Conservation (phyloP, 2,888 invertebrate species). For the Hedya salicella region DNA sequence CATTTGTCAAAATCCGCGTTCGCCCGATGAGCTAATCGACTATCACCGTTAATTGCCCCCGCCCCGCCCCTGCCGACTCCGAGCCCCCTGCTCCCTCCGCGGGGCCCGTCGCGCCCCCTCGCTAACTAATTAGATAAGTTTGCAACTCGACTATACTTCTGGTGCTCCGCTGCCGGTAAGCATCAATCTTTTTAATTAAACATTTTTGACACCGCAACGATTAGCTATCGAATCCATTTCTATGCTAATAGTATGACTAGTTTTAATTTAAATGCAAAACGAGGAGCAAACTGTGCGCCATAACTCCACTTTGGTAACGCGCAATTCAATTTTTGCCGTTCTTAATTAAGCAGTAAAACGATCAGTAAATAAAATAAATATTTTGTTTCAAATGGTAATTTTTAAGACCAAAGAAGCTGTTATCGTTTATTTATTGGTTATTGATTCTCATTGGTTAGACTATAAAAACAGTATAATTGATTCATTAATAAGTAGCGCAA, state of each 20-base stretch:
- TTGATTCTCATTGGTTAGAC: conserved; percentile 35
- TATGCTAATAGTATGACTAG: conserved; percentile 74
- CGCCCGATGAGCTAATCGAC: conserved; percentile 84
- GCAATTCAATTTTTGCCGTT: conserved; percentile 38
- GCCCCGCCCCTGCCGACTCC: conserved; percentile 49
- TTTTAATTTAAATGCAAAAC: conserved; percentile 68
- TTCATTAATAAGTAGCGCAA: conserved; percentile 22
- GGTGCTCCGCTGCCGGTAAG: conserved; percentile 79
- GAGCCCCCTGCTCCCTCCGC: conserved; percentile 50
- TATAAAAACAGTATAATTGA: conserved; percentile 37
- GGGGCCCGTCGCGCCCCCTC: conserved; percentile 54
- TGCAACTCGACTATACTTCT: conserved; percentile 84
- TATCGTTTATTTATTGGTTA: conserved; percentile 60
- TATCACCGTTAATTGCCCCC: conserved; percentile 84
- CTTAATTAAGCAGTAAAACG: conserved; percentile 45
- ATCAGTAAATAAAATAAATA: conserved; percentile 31
- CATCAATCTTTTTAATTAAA: conserved; percentile 86
- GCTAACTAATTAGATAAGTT: conserved; percentile 84
- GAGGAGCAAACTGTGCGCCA: conserved; percentile 48
- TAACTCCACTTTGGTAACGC: conserved; percentile 43
- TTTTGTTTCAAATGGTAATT: conserved; percentile 43
- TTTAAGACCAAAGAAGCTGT: conserved; percentile 53
- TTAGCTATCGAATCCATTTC: conserved; percentile 80
- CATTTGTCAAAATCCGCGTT: conserved; percentile 84
- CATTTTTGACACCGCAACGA: conserved; percentile 83